A percentile compares a stretch with the other conserved stretches of the same genome.
phyloP scores from a whole-genome alignment of 2,888 invertebrate species.

The Phasia obesa region DNA sequence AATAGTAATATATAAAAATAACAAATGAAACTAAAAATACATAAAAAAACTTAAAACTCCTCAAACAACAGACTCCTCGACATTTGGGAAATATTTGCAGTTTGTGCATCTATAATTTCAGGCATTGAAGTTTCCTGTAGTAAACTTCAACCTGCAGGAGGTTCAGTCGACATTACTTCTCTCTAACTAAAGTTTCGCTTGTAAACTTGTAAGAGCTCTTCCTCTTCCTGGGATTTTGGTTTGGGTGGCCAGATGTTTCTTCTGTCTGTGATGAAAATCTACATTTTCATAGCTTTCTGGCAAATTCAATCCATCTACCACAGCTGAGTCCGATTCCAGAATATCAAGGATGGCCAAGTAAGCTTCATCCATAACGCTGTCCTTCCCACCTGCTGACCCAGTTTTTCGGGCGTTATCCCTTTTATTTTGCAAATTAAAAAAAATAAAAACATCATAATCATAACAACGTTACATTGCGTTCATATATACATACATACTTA shows the following conservation, averaged over 20 bases:
- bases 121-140: conserved; percentile 54
- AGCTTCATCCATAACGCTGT: too few relatives aligned
- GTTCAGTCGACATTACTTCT: conserved; percentile 36
- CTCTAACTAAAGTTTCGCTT: conserved; percentile 13
- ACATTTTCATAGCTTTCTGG: conserved; percentile 58
- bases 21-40: neutral
- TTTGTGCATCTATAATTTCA: conserved; percentile 55
- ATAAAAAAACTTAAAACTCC: neutral
- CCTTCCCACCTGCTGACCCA: too few relatives aligned
- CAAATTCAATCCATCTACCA: conserved; percentile 34
- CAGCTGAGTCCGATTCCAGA: neutral
- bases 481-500: too few relatives aligned
- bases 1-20: too few relatives aligned
- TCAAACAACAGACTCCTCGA: conserved; percentile 2
- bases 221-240: too few relatives aligned
- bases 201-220: too few relatives aligned
- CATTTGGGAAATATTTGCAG: conserved; percentile 32
- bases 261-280: conserved; percentile 6
- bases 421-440: too few relatives aligned
- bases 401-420: too few relatives aligned
- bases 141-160: conserved; percentile 59
- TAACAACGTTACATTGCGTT: too few relatives aligned
- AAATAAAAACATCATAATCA: too few relatives aligned
- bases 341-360: neutral
- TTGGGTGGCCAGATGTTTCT: too few relatives aligned